phyloP scores from a whole-genome alignment of 2,797 vertebrate species.

The Clarias laeviceps region DNA sequence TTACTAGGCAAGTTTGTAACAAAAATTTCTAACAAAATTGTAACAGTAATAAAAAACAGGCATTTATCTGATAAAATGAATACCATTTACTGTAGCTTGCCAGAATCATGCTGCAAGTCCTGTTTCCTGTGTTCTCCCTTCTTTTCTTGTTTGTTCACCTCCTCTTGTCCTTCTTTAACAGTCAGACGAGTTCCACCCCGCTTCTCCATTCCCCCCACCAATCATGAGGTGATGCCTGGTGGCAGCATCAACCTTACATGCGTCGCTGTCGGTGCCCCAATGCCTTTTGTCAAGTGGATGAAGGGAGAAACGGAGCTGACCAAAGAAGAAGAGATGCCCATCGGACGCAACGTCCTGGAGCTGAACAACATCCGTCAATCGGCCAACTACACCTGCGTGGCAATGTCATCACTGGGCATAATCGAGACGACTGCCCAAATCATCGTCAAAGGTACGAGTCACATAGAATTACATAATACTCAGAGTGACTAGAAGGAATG shows the following conservation, averaged over 20 bases:
- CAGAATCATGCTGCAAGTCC: slow-evolving; percentile 35
- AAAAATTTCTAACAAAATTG: not conserved
- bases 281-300: slow-evolving; percentile 97
- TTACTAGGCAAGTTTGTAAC: not conserved
- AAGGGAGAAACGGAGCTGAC: slow-evolving; percentile 86
- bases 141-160: not conserved
- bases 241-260: slow-evolving; percentile 96
- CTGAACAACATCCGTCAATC: slow-evolving; percentile 89
- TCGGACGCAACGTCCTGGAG: slow-evolving; percentile 93
- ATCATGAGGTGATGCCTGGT: slow-evolving; percentile 96
- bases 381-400: slow-evolving; percentile 95
- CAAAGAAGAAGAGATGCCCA: slow-evolving; percentile 91
- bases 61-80: not conserved
- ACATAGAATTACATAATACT: not conserved
- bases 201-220: slow-evolving; percentile 97
- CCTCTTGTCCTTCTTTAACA: slow-evolving; percentile 71
- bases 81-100: not conserved
- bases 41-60: not conserved
- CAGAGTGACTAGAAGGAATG: not conserved
- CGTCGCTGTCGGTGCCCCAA: slow-evolving; percentile 93
- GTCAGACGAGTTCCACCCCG: slow-evolving; percentile 96
- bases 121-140: not conserved
- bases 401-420: slow-evolving; percentile 92
- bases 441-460: slow-evolving; percentile 89
- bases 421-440: slow-evolving; percentile 94